Evolutionary conservation across 2,797 vertebrate genomes (phyloP).

Genomic region (Nannoperca obscura): DNA sequence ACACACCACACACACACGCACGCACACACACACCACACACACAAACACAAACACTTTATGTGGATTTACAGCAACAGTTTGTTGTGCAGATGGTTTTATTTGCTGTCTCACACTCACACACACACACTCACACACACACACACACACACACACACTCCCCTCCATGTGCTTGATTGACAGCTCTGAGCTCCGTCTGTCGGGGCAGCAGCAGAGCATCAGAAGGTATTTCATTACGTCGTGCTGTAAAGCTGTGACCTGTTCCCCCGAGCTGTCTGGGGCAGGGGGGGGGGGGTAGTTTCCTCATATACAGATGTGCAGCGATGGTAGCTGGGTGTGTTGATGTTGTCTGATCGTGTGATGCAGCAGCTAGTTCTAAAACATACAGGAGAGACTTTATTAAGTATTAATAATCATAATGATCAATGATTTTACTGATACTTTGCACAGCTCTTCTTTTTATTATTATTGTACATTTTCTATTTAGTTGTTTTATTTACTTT

Average conservation of each 20-base stretch:
- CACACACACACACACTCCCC: background rate
- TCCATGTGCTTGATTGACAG: conserved; percentile 42
- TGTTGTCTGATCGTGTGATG: too few species aligned
- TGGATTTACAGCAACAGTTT: conserved; percentile 1
- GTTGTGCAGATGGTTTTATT: conserved; percentile 27
- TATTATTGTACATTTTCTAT: too few species aligned
- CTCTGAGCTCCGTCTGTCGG: conserved; percentile 33
- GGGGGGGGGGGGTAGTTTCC: too few species aligned
- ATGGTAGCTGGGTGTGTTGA: too few species aligned
- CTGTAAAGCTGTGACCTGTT: conserved; percentile 13
- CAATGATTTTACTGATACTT: too few species aligned
- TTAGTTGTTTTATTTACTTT: too few species aligned
- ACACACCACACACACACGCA: too few species aligned
- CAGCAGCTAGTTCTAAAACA: too few species aligned
- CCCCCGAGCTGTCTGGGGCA: conserved; percentile 5
- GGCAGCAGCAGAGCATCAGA: conserved; percentile 30
- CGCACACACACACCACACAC: background rate
- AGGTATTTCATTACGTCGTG: conserved; percentile 25
- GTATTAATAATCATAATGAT: too few species aligned
- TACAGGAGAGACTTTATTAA: too few species aligned
- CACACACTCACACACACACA: background rate
- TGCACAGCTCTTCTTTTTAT: too few species aligned
- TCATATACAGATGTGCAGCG: too few species aligned
- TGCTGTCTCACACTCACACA: background rate
- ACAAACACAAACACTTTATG: background rate